Percentiles rank a stretch among this genome's conserved stretches.
phyloP scores from a whole-genome alignment of 2,113 vertebrate genomes.

The Mionectes macconnelli region DNA sequence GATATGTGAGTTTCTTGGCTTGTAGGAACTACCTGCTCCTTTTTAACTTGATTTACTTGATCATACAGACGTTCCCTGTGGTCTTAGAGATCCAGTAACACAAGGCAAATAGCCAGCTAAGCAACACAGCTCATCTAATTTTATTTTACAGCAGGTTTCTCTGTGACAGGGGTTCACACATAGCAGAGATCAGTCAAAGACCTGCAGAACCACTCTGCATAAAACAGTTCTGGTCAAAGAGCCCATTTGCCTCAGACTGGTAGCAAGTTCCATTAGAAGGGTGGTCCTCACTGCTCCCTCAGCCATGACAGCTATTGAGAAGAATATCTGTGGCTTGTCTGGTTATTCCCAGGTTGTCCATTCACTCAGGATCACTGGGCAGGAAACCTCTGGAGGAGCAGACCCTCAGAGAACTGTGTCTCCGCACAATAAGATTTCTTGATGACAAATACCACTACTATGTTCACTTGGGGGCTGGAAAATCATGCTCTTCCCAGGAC shows the following conservation, averaged over 20 bases:
- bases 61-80: neutral
- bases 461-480: neutral
- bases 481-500: neutral
- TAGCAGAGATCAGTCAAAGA: neutral
- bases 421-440: neutral
- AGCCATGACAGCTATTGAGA: neutral
- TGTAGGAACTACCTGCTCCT: neutral
- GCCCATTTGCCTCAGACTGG: neutral
- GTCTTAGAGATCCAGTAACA: neutral
- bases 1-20: neutral
- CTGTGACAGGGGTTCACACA: neutral
- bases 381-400: neutral
- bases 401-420: neutral
- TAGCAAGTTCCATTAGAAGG: neutral
- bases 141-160: neutral
- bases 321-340: neutral
- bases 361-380: neutral
- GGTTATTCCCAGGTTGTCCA: neutral
- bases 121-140: neutral
- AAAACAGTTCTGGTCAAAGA: neutral
- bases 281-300: neutral
- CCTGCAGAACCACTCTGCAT: neutral
- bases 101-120: neutral
- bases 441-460: neutral
- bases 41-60: neutral